These are phyloP conservation scores for Clarias batrachus DNA, from an alignment of 2,113 vertebrate species.

Conservation along the genomic window DNA sequence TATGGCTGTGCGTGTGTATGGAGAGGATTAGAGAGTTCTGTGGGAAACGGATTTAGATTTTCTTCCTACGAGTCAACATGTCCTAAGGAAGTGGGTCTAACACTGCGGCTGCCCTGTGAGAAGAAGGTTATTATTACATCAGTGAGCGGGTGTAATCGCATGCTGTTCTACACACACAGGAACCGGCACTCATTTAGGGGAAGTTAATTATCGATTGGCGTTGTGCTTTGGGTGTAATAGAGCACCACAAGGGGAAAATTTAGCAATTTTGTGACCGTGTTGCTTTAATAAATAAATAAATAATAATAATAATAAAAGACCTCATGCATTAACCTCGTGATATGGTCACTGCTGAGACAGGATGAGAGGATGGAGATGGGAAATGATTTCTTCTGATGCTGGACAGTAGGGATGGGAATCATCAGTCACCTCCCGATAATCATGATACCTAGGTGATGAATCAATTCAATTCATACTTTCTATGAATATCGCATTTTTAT, in stretches of 20 bases:
- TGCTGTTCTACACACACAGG: neutral
- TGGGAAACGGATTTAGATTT: constrained; percentile 29
- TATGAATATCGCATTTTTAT: too few species aligned
- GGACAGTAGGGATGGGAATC: too few species aligned
- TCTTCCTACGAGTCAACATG: constrained; percentile 28
- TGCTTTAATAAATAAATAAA: neutral
- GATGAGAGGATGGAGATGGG: neutral
- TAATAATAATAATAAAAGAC: neutral
- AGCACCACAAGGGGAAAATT: neutral
- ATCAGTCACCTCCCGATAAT: too few species aligned
- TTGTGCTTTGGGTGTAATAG: neutral
- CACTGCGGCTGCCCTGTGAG: constrained; percentile 15
- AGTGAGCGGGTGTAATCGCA: neutral
- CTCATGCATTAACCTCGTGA: neutral
- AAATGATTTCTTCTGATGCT: neutral
- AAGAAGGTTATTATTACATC: constrained; percentile 22
- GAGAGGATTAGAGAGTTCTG: constrained; percentile 44
- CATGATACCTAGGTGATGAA: too few species aligned
- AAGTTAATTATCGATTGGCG: neutral
- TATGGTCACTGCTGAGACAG: neutral
- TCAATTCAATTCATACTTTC: too few species aligned
- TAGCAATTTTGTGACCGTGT: neutral
- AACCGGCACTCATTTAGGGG: neutral
- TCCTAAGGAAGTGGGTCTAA: constrained; percentile 21
- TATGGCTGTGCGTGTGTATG: constrained; percentile 30